A percentile compares a stretch with the other conserved stretches of the same genome.
Evolutionary conservation across 2,797 vertebrate species (phyloP).

Genomic region (Phyllotis vaccarum): DNA sequence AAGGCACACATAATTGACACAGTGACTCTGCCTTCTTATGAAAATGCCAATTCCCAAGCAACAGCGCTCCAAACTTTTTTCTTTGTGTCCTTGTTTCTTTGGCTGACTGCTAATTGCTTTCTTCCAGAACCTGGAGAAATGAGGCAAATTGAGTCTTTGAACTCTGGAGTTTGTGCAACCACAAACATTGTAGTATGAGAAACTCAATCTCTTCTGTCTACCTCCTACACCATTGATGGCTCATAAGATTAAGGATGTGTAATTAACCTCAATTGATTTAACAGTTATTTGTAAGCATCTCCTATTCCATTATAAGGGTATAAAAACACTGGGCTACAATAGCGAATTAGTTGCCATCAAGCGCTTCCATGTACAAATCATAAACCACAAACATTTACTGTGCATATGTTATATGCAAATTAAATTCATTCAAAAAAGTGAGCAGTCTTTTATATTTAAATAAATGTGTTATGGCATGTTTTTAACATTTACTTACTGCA

Average conservation of each 20-base stretch:
- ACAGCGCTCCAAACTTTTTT: neutral
- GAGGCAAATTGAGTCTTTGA: neutral
- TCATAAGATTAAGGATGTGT: neutral
- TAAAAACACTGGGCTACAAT: neutral
- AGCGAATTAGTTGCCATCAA: neutral
- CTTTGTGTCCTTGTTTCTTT: neutral
- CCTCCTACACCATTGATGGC: neutral
- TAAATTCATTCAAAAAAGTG: neutral
- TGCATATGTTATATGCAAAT: neutral
- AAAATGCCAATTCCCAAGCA: slow-evolving; percentile 3
- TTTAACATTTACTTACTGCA: neutral
- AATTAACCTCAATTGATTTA: slow-evolving; percentile 3
- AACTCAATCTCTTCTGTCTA: neutral
- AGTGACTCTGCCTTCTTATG: neutral
- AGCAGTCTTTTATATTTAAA: slow-evolving; percentile 29
- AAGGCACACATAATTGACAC: neutral
- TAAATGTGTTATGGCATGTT: neutral
- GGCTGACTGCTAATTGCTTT: neutral
- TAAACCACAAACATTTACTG: neutral
- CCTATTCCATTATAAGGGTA: neutral
- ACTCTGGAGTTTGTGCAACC: neutral
- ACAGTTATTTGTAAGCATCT: neutral
- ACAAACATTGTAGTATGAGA: neutral
- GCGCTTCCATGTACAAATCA: neutral
- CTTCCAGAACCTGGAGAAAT: neutral